These are phyloP conservation scores for Uropetala carovei DNA, from an alignment of 2,888 invertebrate genomes.

Conservation along the genomic window DNA sequence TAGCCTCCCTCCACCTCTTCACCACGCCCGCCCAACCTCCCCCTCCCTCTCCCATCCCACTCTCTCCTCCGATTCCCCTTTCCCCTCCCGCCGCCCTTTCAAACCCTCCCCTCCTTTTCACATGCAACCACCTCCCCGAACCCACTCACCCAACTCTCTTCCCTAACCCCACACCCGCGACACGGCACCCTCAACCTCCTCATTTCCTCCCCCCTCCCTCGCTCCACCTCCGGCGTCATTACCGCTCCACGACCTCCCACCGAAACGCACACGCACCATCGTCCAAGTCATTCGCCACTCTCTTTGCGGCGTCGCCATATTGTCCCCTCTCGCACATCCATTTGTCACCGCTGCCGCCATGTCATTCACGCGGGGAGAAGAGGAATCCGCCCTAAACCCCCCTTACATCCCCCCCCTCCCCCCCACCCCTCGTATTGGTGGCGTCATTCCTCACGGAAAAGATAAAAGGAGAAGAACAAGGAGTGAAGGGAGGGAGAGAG, in stretches of 20 bases:
- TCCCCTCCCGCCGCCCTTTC: neutral
- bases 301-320: slow-evolving; percentile 51
- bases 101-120: slow-evolving; percentile 3
- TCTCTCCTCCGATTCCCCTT: neutral
- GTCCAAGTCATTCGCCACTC: slow-evolving; percentile 14
- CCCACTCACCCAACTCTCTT: neutral
- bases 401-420: neutral
- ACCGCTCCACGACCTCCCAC: neutral
- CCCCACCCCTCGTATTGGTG: neutral
- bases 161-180: neutral
- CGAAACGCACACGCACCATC: slow-evolving; percentile 15
- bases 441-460: slow-evolving; percentile 32
- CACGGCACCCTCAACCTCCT: neutral
- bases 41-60: neutral
- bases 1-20: neutral
- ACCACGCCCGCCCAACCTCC: neutral
- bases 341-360: slow-evolving; percentile 40
- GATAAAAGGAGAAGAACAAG: slow-evolving; percentile 37
- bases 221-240: neutral
- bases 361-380: slow-evolving; percentile 32
- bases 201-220: neutral
- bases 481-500: neutral
- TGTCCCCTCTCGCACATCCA: slow-evolving; percentile 32
- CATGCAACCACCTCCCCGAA: neutral
- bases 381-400: neutral